A percentile compares a stretch with the other conserved stretches of the same genome.
Evolutionary conservation across 2,797 vertebrate genomes (phyloP).

Genomic region (Eremophila alpestris): DNA sequence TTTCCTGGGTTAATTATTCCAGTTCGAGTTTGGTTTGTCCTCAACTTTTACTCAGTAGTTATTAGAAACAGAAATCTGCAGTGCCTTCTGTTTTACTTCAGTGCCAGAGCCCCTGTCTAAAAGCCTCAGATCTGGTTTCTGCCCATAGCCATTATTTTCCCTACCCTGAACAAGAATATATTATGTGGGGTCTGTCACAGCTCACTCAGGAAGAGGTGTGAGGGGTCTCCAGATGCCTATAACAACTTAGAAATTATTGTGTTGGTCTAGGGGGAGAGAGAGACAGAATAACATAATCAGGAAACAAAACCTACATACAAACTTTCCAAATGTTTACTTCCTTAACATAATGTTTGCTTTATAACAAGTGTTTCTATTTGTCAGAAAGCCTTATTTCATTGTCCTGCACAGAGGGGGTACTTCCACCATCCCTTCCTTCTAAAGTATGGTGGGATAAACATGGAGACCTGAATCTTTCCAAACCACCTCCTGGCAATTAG

Average conservation of each 20-base stretch:
- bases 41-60: conserved; percentile 44
- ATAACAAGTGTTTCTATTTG: conserved; percentile 12
- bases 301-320: conserved; percentile 27
- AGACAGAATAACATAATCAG: neutral
- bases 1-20: conserved; percentile 45
- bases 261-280: neutral
- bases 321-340: conserved; percentile 30
- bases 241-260: conserved; percentile 35
- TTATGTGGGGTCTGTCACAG: neutral
- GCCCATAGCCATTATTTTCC: conserved; percentile 31
- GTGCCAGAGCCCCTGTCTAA: neutral
- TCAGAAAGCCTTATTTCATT: neutral
- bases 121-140: conserved; percentile 35
- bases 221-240: conserved; percentile 34
- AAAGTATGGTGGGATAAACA: neutral
- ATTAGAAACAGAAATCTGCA: conserved; percentile 62
- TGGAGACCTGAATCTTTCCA: neutral
- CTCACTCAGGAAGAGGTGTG: conserved; percentile 42
- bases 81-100: conserved; percentile 53
- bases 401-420: neutral
- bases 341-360: neutral
- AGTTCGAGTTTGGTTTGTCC: conserved; percentile 34
- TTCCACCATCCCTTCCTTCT: neutral
- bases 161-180: conserved; percentile 6
- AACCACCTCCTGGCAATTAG: neutral